phyloP scores from a whole-genome alignment of 1,140 invertebrate genomes.

The Bombus vancouverensis region DNA sequence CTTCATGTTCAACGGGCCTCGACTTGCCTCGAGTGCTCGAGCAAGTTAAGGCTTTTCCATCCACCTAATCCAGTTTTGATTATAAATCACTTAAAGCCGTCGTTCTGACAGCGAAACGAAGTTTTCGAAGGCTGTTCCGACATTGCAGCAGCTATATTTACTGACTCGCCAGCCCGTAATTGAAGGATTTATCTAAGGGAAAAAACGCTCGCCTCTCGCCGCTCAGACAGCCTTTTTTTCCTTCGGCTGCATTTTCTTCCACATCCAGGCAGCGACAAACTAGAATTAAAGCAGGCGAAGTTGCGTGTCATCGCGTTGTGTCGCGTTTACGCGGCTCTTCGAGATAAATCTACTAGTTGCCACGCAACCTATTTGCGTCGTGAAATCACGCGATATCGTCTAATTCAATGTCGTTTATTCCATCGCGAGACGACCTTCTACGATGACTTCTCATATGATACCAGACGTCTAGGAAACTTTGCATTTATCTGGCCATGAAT shows the following conservation, averaged over 20 bases:
- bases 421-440: not conserved
- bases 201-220: not conserved
- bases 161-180: slow-evolving; percentile 57
- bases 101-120: slow-evolving; percentile 65
- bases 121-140: slow-evolving; percentile 60
- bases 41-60: slow-evolving; percentile 67
- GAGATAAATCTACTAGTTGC: not conserved
- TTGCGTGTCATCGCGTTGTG: slow-evolving; percentile 2
- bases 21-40: slow-evolving; percentile 32
- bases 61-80: slow-evolving; percentile 69
- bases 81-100: slow-evolving; percentile 70
- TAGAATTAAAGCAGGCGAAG: not conserved
- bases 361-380: slow-evolving; percentile 4
- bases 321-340: slow-evolving; percentile 6
- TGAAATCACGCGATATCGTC: slow-evolving; percentile 19
- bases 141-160: slow-evolving; percentile 50
- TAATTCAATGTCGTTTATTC: slow-evolving; percentile 9
- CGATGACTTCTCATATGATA: too few species aligned
- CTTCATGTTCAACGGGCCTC: slow-evolving; percentile 23
- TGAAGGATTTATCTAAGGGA: slow-evolving; percentile 64
- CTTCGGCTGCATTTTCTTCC: not conserved
- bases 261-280: not conserved
- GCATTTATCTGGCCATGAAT: too few species aligned
- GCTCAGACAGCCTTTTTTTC: slow-evolving; percentile 4
- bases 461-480: too few species aligned